phyloP scores from a whole-genome alignment of 2,113 vertebrate genomes.

The Brachyhypopomus gauderio region DNA sequence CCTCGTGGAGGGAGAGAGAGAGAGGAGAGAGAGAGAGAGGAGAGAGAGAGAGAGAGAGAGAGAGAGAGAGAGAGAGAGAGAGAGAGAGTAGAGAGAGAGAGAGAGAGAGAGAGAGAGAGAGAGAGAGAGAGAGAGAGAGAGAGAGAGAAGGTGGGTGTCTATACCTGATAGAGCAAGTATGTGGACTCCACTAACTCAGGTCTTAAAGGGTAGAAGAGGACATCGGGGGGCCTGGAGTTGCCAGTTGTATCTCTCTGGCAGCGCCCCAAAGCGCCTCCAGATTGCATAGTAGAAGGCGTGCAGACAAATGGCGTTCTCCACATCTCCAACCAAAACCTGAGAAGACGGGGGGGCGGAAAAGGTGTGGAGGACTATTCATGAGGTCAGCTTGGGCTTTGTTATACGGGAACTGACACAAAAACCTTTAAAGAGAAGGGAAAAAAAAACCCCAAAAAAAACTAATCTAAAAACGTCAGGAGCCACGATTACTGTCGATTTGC shows the following conservation, averaged over 20 bases:
- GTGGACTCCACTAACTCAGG: conserved; percentile 97
- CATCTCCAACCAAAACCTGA: conserved; percentile 92
- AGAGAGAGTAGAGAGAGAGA: neutral
- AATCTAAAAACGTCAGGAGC: too few species aligned
- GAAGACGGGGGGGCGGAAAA: conserved; percentile 1
- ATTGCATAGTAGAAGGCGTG: conserved; percentile 99
- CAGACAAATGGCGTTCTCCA: conserved; percentile 97
- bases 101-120: neutral
- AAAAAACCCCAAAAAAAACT: too few species aligned
- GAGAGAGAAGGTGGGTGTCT: neutral
- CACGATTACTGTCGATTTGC: neutral
- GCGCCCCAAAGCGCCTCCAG: conserved; percentile 95
- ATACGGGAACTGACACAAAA: too few species aligned
- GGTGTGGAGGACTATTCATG: neutral
- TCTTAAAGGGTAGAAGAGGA: conserved; percentile 93
- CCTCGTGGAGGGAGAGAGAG: neutral
- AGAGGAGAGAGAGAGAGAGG: too few species aligned
- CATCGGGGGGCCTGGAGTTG: conserved; percentile 94
- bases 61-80: too few species aligned
- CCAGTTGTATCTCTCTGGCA: conserved; percentile 98
- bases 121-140: neutral
- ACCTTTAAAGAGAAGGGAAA: neutral
- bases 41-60: too few species aligned
- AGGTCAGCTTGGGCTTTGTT: too few species aligned
- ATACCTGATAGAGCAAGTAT: conserved; percentile 95